Percentiles rank a stretch among this genome's conserved stretches.
phyloP scores from a whole-genome alignment of 2,113 vertebrate genomes.

The Chrysemys picta region DNA sequence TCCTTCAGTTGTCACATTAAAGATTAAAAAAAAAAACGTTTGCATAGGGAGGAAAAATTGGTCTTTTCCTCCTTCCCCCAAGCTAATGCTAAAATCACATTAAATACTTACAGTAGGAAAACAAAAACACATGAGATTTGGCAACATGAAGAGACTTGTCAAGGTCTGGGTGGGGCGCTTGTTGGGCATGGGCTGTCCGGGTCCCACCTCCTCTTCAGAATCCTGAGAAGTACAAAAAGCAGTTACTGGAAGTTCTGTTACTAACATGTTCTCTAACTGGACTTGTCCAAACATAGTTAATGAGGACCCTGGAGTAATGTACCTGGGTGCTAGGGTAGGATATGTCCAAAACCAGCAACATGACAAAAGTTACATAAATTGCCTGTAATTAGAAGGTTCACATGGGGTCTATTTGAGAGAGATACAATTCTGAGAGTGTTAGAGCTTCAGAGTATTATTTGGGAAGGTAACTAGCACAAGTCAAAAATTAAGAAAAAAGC shows the following conservation, averaged over 20 bases:
- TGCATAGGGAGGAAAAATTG: neutral
- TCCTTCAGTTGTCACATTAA: too few species aligned
- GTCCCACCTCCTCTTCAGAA: neutral
- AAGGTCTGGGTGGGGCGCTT: rapidly evolving
- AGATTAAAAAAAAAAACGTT: neutral
- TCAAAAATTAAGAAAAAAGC: neutral
- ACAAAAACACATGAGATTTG: neutral
- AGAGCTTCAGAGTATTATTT: neutral
- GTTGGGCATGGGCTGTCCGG: neutral
- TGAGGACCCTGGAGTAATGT: neutral
- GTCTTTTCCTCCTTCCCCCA: neutral
- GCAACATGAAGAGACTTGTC: neutral
- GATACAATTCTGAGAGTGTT: neutral
- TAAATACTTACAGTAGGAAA: neutral
- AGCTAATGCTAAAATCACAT: neutral
- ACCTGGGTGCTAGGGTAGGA: neutral
- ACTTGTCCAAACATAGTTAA: neutral
- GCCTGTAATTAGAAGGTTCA: neutral
- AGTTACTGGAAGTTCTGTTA: neutral
- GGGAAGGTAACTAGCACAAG: neutral
- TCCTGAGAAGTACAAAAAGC: neutral
- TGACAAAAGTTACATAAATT: neutral
- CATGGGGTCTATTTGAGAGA: neutral
- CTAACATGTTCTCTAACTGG: neutral
- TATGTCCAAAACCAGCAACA: neutral